phyloP scores from a whole-genome alignment of 2,888 invertebrate genomes.

The Euclidia mi region DNA sequence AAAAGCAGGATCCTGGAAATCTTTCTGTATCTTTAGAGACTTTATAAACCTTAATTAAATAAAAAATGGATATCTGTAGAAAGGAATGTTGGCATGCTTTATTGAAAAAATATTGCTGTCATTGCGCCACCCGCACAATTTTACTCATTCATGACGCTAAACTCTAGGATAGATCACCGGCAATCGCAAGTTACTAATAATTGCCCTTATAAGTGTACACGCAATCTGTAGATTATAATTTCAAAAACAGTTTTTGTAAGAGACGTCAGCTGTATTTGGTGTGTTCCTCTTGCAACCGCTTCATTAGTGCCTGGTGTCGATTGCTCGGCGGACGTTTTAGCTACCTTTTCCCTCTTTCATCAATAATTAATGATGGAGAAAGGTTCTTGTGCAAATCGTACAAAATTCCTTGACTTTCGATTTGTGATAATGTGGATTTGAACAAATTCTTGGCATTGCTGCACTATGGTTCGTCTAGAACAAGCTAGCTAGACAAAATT shows the following conservation, averaged over 20 bases:
- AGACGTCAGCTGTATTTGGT: conserved; percentile 62
- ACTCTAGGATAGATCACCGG: too few relatives aligned
- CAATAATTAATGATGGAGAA: conserved; percentile 77
- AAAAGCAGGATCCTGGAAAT: too few relatives aligned
- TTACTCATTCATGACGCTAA: too few relatives aligned
- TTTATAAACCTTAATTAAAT: too few relatives aligned
- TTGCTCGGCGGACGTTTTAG: conserved; percentile 65
- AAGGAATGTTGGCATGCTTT: too few relatives aligned
- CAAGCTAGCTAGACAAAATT: too few relatives aligned
- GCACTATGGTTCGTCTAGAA: too few relatives aligned
- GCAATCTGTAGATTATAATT: conserved; percentile 58
- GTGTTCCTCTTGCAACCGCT: conserved; percentile 63
- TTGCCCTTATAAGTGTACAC: conserved; percentile 2
- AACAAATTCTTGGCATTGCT: conserved; percentile 44
- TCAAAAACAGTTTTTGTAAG: conserved; percentile 57
- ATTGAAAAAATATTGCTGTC: too few relatives aligned
- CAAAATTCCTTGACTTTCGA: conserved; percentile 46
- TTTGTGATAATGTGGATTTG: conserved; percentile 51
- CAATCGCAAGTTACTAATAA: conserved; percentile 11
- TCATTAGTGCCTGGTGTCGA: conserved; percentile 80
- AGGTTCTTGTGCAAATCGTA: conserved; percentile 47
- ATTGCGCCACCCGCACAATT: too few relatives aligned
- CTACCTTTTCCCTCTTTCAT: conserved; percentile 67
- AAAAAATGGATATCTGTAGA: too few relatives aligned
- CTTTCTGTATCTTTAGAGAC: too few relatives aligned